These are phyloP conservation scores for Pogona vitticeps DNA, from an alignment of 2,113 vertebrate genomes.

Conservation along the genomic window DNA sequence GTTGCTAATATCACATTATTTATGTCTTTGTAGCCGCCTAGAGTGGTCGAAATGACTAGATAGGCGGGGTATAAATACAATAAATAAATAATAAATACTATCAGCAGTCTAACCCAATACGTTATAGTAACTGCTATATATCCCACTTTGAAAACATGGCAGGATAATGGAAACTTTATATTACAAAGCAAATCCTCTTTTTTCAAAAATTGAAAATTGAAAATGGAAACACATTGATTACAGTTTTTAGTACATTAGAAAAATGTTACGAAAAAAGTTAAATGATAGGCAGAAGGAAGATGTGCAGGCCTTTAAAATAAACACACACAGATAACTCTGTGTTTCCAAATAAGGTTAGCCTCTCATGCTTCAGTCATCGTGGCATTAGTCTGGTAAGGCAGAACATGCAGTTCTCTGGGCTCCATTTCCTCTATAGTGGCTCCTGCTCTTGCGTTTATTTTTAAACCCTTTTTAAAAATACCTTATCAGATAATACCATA, in stretches of 20 bases:
- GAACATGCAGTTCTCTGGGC: background rate
- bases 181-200: background rate
- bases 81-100: too few species aligned
- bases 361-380: background rate
- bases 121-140: background rate
- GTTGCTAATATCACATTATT: background rate
- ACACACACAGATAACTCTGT: background rate
- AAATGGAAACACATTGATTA: background rate
- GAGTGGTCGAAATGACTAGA: too few species aligned
- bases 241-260: slow-evolving; percentile 17
- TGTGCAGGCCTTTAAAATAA: background rate
- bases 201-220: background rate
- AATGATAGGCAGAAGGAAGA: slow-evolving; percentile 1
- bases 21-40: slow-evolving; percentile 12
- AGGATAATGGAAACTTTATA: background rate
- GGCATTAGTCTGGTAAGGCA: background rate
- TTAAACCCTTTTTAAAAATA: background rate
- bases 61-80: too few species aligned
- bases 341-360: background rate
- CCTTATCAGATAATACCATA: background rate
- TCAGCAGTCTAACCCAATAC: background rate
- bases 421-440: background rate
- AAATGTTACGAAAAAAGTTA: slow-evolving; percentile 5
- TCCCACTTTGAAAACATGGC: background rate
- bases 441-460: background rate